Percentiles rank a stretch among this genome's conserved stretches.
Evolutionary conservation across 2,797 vertebrate genomes (phyloP).

Genomic region (Cossypha niveicapilla): DNA sequence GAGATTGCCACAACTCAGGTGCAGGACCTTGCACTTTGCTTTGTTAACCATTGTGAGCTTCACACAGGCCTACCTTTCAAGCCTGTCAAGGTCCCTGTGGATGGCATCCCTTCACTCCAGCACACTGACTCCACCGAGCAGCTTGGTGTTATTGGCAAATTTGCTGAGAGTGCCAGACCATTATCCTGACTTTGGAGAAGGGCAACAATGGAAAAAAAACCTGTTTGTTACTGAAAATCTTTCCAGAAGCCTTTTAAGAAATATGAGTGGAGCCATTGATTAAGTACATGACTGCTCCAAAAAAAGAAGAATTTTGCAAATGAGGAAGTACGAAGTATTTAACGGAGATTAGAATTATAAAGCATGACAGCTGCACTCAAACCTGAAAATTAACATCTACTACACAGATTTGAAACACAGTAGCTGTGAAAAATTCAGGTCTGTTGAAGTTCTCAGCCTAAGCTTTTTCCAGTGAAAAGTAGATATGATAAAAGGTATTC

Average conservation of each 20-base stretch:
- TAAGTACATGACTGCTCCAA: neutral
- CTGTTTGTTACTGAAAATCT: accelerated
- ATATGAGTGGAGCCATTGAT: neutral
- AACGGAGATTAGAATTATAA: neutral
- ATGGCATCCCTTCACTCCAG: neutral
- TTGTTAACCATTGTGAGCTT: neutral
- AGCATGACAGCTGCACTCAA: neutral
- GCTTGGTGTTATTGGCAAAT: neutral
- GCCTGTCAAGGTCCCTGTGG: no score
- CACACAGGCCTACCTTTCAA: neutral
- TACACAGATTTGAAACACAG: neutral
- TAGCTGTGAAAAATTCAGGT: neutral
- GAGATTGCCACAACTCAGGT: neutral
- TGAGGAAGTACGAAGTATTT: neutral
- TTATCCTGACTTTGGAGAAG: neutral
- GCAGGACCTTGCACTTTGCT: neutral
- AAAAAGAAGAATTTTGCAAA: neutral
- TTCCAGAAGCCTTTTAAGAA: neutral
- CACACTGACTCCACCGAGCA: accelerated
- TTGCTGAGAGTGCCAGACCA: neutral
- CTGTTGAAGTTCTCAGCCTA: neutral
- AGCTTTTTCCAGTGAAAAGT: neutral
- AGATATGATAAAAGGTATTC: neutral
- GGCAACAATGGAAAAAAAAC: neutral
- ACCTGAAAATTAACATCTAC: neutral